These are phyloP conservation scores for Hetaerina americana DNA, from an alignment of 1,140 invertebrate species.

Conservation along the genomic window DNA sequence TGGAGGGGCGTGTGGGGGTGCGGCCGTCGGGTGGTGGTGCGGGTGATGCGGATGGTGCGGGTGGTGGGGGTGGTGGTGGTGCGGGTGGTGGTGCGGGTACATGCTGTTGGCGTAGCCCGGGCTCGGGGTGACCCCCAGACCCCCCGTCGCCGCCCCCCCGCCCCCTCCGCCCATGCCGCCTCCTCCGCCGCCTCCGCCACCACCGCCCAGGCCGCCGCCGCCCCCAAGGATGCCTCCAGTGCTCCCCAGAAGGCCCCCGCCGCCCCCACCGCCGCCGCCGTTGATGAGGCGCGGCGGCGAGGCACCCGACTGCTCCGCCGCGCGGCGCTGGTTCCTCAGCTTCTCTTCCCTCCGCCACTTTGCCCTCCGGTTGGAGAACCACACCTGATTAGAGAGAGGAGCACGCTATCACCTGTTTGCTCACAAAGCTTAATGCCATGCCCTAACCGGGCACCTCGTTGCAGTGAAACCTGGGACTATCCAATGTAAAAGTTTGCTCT, in stretches of 20 bases:
- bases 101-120: background rate
- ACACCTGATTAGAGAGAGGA: slow-evolving; percentile 54
- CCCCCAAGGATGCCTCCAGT: background rate
- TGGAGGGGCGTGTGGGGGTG: background rate
- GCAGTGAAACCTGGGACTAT: too few relatives aligned
- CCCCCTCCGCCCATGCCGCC: background rate
- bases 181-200: background rate
- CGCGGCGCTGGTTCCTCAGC: slow-evolving; percentile 71
- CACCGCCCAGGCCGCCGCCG: background rate
- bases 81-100: slow-evolving; percentile 27
- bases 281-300: slow-evolving; percentile 35
- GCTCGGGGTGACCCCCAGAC: background rate
- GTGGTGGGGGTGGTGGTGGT: slow-evolving; percentile 5
- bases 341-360: slow-evolving; percentile 99
- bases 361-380: slow-evolving; percentile 96
- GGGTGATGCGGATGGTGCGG: background rate
- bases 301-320: slow-evolving; percentile 29
- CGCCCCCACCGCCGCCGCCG: slow-evolving; percentile 20
- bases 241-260: slow-evolving; percentile 15
- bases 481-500: too few relatives aligned
- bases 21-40: background rate
- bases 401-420: background rate
- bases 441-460: background rate
- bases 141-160: background rate
- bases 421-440: too few relatives aligned